A percentile compares a stretch with the other conserved stretches of the same genome.
Conservation (phyloP, 2,113 vertebrate genomes). For the Oryzias woworae region DNA sequence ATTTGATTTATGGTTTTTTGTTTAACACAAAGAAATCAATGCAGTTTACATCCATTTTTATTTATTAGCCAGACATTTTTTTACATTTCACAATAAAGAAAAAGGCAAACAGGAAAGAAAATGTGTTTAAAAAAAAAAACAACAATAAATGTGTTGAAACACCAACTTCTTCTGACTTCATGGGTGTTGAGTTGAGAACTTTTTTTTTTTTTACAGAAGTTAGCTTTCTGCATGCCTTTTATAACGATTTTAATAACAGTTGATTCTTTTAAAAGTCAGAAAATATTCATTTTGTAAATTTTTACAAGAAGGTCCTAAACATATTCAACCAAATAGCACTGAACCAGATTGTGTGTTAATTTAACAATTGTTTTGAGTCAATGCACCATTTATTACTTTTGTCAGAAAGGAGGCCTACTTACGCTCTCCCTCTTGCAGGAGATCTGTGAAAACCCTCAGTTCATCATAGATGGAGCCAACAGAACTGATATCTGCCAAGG, state of each 20-base stretch:
- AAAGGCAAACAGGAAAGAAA: no score
- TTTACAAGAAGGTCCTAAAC: no score
- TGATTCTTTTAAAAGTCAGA: no score
- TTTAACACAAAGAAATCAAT: no score
- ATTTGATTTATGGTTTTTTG: no score
- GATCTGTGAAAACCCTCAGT: constrained; percentile 92
- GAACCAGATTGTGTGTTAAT: neutral
- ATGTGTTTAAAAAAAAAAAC: no score
- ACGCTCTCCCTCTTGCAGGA: constrained; percentile 74
- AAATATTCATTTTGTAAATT: no score
- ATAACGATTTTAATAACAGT: neutral
- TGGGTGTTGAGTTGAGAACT: neutral
- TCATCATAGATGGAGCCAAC: constrained; percentile 93
- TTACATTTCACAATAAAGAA: no score
- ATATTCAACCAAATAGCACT: no score
- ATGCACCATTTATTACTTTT: neutral
- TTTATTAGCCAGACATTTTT: no score
- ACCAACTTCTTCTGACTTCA: neutral
- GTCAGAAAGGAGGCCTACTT: neutral
- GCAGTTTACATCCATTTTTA: no score
- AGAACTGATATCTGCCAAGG: constrained; percentile 98
- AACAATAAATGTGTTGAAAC: no score
- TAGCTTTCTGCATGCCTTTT: neutral
- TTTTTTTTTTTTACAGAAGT: neutral
- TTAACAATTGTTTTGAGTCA: neutral